phyloP scores from a whole-genome alignment of 1,140 invertebrate species.

The Odontomachus brunneus region DNA sequence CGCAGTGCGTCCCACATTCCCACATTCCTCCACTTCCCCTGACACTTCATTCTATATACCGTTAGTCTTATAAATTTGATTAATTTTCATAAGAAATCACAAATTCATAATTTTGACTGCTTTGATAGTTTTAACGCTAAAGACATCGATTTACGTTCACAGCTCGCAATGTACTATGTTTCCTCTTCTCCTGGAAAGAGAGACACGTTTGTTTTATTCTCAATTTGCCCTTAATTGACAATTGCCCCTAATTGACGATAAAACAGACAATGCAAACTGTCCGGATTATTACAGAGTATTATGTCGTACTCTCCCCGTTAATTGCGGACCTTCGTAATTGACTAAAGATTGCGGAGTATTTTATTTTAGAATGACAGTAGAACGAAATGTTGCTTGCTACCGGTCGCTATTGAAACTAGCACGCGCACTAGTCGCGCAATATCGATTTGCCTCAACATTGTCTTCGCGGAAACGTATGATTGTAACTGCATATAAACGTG shows the following conservation, averaged over 20 bases:
- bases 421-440: conserved; percentile 15
- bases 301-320: background rate
- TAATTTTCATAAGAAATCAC: too few species aligned
- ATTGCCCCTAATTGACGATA: background rate
- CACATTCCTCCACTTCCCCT: too few species aligned
- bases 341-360: background rate
- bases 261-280: background rate
- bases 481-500: conserved; percentile 12
- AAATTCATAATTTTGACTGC: too few species aligned
- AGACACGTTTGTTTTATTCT: background rate
- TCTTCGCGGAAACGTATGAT: conserved; percentile 25
- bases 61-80: too few species aligned
- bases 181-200: background rate
- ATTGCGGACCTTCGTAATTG: background rate
- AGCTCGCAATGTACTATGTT: too few species aligned
- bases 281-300: background rate
- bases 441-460: conserved; percentile 33
- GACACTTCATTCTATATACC: too few species aligned
- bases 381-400: background rate
- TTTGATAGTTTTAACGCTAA: too few species aligned
- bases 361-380: background rate
- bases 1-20: too few species aligned
- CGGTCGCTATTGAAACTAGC: background rate
- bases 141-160: too few species aligned
- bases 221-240: background rate